A percentile compares a stretch with the other conserved stretches of the same genome.
Evolutionary conservation across 2,113 vertebrate genomes (phyloP).

Genomic region (Scolopax mira): DNA sequence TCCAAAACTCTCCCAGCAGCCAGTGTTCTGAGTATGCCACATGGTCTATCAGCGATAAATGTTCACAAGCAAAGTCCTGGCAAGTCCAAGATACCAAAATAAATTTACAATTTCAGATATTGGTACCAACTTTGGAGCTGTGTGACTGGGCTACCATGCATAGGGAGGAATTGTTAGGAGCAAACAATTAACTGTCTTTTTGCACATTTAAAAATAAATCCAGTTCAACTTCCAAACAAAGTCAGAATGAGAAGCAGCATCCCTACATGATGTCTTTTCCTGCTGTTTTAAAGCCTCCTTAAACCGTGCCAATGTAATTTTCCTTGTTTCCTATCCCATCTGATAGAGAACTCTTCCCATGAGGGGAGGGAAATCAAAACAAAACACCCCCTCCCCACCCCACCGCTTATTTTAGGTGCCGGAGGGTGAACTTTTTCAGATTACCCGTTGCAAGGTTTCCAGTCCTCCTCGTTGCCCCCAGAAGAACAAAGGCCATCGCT

Average conservation of each 20-base stretch:
- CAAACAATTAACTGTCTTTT: background rate
- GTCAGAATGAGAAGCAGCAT: background rate
- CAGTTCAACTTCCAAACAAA: background rate
- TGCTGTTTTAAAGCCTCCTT: constrained; percentile 13
- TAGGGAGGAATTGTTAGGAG: background rate
- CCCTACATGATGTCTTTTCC: background rate
- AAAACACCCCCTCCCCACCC: constrained; percentile 9
- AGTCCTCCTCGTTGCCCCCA: constrained; percentile 46
- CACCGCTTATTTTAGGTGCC: constrained; percentile 52
- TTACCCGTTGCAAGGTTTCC: constrained; percentile 30
- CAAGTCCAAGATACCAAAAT: background rate
- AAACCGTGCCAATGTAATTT: background rate
- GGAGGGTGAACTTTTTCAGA: constrained; percentile 57
- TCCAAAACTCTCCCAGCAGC: background rate
- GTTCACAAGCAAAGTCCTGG: background rate
- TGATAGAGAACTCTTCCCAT: constrained; percentile 45
- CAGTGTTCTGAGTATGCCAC: background rate
- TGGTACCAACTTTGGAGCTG: background rate
- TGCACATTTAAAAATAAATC: background rate
- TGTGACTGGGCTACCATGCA: background rate
- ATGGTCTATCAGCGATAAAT: background rate
- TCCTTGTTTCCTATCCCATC: constrained; percentile 44
- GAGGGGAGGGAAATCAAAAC: background rate
- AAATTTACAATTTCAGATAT: background rate
- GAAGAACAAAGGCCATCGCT: constrained; percentile 53